phyloP scores from a whole-genome alignment of 2,113 vertebrate species.

The Nyctibius bracteatus region DNA sequence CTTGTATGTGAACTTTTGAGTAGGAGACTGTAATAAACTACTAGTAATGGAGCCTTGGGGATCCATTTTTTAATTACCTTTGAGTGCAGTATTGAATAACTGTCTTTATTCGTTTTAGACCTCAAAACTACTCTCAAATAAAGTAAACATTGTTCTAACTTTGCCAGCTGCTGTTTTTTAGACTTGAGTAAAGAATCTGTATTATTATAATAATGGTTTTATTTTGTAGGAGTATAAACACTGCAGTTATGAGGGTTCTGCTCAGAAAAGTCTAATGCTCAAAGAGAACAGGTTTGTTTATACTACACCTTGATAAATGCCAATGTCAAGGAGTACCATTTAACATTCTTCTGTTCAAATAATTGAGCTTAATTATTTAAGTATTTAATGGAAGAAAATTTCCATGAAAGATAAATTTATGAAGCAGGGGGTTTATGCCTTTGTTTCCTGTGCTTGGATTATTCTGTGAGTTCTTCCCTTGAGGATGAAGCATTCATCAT shows the following conservation, averaged over 20 bases:
- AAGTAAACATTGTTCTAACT: conserved; percentile 11
- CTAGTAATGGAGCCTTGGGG: not conserved
- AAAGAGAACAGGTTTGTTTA: not conserved
- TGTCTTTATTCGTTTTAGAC: conserved; percentile 35
- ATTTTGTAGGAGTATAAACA: conserved; percentile 7
- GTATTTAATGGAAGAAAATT: not conserved
- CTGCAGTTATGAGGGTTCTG: not conserved
- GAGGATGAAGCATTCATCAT: not conserved
- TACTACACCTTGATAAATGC: not conserved
- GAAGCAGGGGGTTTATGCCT: not conserved
- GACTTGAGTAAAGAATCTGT: not conserved
- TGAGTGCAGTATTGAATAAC: conserved; percentile 18
- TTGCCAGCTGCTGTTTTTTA: not conserved
- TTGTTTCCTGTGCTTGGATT: not conserved
- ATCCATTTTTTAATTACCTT: conserved; percentile 47
- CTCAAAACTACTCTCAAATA: conserved; percentile 11
- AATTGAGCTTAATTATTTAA: not conserved
- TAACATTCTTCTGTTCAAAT: not conserved
- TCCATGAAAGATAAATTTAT: not conserved
- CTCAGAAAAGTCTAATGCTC: not conserved
- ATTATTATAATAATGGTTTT: conserved; percentile 11
- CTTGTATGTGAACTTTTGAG: not conserved
- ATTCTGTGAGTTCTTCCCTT: not conserved
- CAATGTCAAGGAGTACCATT: not conserved
- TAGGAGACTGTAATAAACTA: not conserved